These are phyloP conservation scores for Calypte anna DNA, from an alignment of 2,113 vertebrate species.

Conservation along the genomic window DNA sequence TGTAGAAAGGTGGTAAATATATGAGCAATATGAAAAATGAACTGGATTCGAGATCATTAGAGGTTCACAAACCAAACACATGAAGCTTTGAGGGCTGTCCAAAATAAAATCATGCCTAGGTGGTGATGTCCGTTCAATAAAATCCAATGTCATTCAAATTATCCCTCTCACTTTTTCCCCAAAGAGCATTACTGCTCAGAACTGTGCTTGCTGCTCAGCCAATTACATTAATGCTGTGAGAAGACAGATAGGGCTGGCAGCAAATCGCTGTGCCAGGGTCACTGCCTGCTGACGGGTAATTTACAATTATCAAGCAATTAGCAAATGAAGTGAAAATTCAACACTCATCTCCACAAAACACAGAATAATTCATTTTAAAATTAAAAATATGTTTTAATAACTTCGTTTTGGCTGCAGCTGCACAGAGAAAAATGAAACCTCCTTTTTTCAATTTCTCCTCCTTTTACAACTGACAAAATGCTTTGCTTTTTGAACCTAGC, in stretches of 20 bases:
- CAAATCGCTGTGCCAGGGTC: conserved; percentile 68
- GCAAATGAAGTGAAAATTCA: conserved; percentile 56
- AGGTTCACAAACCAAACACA: conserved; percentile 78
- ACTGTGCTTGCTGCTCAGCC: conserved; percentile 42
- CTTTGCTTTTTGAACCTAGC: neutral
- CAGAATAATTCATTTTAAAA: conserved; percentile 50
- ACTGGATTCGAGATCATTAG: conserved; percentile 76
- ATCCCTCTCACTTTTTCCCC: conserved; percentile 60
- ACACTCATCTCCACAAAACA: conserved; percentile 35
- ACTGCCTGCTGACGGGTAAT: conserved; percentile 26
- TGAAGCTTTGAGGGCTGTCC: conserved; percentile 71
- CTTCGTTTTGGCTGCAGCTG: conserved; percentile 8
- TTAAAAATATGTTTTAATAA: conserved; percentile 53
- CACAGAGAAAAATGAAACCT: neutral
- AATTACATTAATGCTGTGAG: conserved; percentile 20
- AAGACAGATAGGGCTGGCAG: conserved; percentile 46
- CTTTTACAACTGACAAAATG: neutral
- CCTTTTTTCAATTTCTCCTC: conserved; percentile 16
- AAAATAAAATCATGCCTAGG: conserved; percentile 74
- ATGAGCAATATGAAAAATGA: conserved; percentile 74
- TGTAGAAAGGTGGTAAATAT: conserved; percentile 73
- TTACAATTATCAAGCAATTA: conserved; percentile 62
- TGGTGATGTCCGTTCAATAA: conserved; percentile 75
- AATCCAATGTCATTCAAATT: conserved; percentile 75
- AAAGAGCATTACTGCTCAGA: conserved; percentile 57